These are phyloP conservation scores for Lydus trimaculatus DNA, from an alignment of 2,888 invertebrate genomes.

Conservation along the genomic window DNA sequence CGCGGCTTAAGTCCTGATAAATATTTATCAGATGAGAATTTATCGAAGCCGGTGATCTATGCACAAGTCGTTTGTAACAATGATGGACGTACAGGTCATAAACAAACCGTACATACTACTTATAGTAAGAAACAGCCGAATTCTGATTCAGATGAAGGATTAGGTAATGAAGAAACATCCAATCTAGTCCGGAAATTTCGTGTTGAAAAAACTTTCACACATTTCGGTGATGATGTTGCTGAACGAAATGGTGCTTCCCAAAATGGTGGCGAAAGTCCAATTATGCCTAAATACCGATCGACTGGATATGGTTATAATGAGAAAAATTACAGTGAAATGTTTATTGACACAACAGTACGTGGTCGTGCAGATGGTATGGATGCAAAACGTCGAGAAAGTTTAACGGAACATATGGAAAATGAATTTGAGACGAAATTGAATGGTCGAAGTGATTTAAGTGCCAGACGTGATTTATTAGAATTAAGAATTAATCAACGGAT, in stretches of 20 bases:
- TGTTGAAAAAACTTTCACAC: conserved; percentile 49
- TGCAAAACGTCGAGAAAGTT: conserved; percentile 64
- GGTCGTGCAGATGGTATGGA: conserved; percentile 75
- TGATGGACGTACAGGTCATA: conserved; percentile 45
- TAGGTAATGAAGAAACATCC: conserved; percentile 73
- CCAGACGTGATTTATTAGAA: conserved; percentile 76
- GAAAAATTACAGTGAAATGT: conserved; percentile 58
- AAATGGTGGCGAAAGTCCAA: conserved; percentile 60
- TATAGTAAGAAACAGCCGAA: conserved; percentile 63
- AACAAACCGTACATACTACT: conserved; percentile 65
- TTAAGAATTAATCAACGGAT: conserved; percentile 72
- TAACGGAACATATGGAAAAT: conserved; percentile 54
- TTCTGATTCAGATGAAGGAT: conserved; percentile 81
- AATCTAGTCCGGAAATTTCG: conserved; percentile 51
- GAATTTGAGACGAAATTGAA: conserved; percentile 41
- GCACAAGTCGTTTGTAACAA: conserved; percentile 73
- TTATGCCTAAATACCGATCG: conserved; percentile 69
- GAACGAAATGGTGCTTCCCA: conserved; percentile 61
- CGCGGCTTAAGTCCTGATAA: conserved; percentile 63
- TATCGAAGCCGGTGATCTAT: conserved; percentile 68
- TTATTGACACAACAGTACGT: conserved; percentile 62
- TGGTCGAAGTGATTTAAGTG: conserved; percentile 69
- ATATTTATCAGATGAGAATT: conserved; percentile 49
- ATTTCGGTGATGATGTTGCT: conserved; percentile 63
- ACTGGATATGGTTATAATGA: conserved; percentile 64